Conservation (phyloP, 2,113 vertebrate genomes). For the Epinephelus lanceolatus region DNA sequence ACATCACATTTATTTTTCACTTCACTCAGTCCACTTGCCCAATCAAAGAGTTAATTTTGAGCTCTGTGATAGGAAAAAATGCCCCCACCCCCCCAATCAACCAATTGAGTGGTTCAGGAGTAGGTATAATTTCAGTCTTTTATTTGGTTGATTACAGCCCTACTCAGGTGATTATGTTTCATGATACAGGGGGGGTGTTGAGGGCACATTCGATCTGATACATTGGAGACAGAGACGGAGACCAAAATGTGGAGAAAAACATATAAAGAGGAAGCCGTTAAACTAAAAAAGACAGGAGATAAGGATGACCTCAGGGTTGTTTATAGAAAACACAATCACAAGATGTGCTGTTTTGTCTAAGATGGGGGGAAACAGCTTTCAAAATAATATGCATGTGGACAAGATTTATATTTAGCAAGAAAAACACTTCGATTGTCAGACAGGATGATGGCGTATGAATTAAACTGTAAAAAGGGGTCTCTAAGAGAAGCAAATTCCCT, state of each 20-base stretch:
- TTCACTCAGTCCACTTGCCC: no score
- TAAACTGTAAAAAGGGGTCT: neutral
- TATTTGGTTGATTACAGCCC: no score
- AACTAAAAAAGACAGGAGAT: neutral
- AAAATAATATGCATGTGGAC: no score
- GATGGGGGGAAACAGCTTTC: neutral
- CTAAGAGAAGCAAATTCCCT: neutral
- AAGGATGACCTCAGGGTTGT: neutral
- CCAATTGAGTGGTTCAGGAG: no score
- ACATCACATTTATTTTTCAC: no score
- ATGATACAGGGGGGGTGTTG: neutral
- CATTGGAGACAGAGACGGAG: no score
- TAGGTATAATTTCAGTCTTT: no score
- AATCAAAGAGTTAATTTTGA: no score
- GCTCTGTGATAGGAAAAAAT: no score
- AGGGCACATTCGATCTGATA: neutral
- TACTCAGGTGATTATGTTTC: neutral
- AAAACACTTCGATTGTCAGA: neutral
- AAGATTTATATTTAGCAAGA: neutral
- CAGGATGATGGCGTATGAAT: neutral
- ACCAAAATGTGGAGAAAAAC: neutral
- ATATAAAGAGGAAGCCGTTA: neutral
- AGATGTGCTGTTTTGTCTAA: neutral
- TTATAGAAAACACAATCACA: neutral
- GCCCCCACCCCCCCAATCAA: no score